Evolutionary conservation across 2,888 invertebrate species (phyloP), one percentile per base, ranked within the genome.

Genomic region (Cepaea hortensis): DNA sequence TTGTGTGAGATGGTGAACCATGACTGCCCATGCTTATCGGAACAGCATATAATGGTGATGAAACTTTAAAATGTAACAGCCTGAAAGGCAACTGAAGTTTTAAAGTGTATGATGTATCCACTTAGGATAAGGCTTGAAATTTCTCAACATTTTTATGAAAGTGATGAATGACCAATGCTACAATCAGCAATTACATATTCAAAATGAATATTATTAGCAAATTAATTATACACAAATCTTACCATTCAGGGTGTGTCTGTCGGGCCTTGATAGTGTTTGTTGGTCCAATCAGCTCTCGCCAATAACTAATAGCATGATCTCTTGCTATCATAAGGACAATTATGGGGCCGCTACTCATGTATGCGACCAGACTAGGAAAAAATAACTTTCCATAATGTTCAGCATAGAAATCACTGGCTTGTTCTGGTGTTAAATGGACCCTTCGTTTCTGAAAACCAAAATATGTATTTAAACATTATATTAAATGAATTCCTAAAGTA

Each of bases 341-440:
- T 15, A 97, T 95, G 0, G 97, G 96, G 0, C 96, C 97, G 88
- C 96, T 96, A 7, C 97, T 96, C 95, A 98, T 96, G 92, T 97
- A 96, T 0, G 97, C 96, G 0, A 98, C 96, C 86, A 97, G 95
- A 91, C 96, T 96, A 4, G 97, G 97, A 93, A 97, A 98, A 91
- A 96, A 96, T 50, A 96, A 95, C 85, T 96, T 96, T 0, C 97
- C 97, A 92, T 96, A 97, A 93, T 96, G 96, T 83, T 97, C 96
- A 5, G 96, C 95, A 94, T 97, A 98, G 91, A 98, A 96, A 93
- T 98, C 97, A 0, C 97, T 97, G 0, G 97, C 97, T 94, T 97
- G 97, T 94, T 98, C 98, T 0, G 97, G 96, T 0, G 97, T 97
- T 87, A 98, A 95, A 84, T 96, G 96, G 0, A 98, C 95, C 89